Percentiles rank a stretch among this genome's conserved stretches.
phyloP scores from a whole-genome alignment of 2,113 vertebrate genomes.

The Varanus komodoensis region DNA sequence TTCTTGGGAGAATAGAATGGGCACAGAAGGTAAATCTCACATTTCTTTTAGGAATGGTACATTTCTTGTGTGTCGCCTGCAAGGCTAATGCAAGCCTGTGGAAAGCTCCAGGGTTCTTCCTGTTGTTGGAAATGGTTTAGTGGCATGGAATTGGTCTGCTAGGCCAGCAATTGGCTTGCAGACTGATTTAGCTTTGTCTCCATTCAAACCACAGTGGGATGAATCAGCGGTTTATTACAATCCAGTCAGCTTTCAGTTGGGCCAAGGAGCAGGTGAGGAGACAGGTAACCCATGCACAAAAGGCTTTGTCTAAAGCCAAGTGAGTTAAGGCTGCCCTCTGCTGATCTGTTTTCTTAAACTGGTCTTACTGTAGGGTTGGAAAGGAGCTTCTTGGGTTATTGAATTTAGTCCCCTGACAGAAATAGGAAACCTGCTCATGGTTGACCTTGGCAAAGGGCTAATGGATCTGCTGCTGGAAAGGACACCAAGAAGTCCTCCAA shows the following conservation, averaged over 20 bases:
- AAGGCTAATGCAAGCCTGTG: background rate
- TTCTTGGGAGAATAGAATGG: conserved; percentile 46
- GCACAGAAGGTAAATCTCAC: conserved; percentile 9
- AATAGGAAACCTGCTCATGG: background rate
- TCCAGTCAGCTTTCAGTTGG: conserved; percentile 62
- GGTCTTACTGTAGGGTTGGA: conserved; percentile 44
- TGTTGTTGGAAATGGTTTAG: background rate
- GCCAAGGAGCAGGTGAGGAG: background rate
- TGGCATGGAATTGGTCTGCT: conserved; percentile 56
- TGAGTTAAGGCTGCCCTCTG: conserved; percentile 96
- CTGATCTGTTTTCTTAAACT: conserved; percentile 82
- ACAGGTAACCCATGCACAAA: background rate
- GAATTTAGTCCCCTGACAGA: background rate
- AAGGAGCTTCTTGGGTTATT: background rate
- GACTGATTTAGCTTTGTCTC: conserved; percentile 58
- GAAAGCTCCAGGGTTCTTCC: background rate
- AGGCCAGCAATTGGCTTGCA: conserved; percentile 63
- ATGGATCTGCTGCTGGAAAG: background rate
- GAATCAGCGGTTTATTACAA: conserved; percentile 63
- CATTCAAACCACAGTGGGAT: conserved; percentile 47
- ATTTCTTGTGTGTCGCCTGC: background rate
- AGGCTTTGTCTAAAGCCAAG: conserved; percentile 60
- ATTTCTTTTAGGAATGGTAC: conserved; percentile 8
- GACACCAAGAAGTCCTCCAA: background rate
- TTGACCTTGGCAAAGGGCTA: conserved; percentile 44